Base-by-base conservation (phyloP, 2,113 vertebrate species). In the Mustelus asterias region DNA sequence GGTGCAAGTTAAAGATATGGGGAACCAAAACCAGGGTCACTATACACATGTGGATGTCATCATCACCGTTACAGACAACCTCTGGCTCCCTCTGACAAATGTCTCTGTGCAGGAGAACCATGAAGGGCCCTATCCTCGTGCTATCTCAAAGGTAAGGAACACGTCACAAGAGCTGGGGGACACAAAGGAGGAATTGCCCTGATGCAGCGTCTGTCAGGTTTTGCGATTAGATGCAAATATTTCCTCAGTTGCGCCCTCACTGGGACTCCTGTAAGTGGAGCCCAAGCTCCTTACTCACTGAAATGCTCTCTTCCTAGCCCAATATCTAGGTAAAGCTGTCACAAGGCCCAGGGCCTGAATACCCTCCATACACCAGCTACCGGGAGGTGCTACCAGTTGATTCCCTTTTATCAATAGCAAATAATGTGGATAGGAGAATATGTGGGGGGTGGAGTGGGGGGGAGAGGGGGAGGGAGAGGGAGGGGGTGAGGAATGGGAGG, bases 1-100 rank as follows among this genome's bases (percentile, higher is more conserved):
- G 14, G 97, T 98, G 95, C 97, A 97, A 97, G 98, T 98, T 95
- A 98, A 98, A 97, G 98, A 98, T 97, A 98, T 98, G 97, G 97
- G 97, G 0, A 98, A 98, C 86, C 97, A 96, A 96, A 96, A 96
- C 0, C 97, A 97, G 3, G 98, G 98, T 95, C 97, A 98, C 96
- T 97, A 97, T 96, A 97, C 97, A 94, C 97, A 97, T 5, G 97
- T 98, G 88, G 97, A 97, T 0, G 96, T 98, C 8, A 97, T 97
- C 67, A 97, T 98, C 86, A 97, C 97, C 94, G 96, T 98, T 96
- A 97, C 96, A 2, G 97, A 98, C 95, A 99, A 97, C 96, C 98
- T 97, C 0, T 98, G 98, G 98, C 96, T 97, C 0, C 96, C 97
- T 10, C 97, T 97, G 0, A 97, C 97, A 96, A 97, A 97, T 14